These are phyloP conservation scores for Mycteria americana DNA, from an alignment of 2,797 vertebrate genomes.

Conservation along the genomic window DNA sequence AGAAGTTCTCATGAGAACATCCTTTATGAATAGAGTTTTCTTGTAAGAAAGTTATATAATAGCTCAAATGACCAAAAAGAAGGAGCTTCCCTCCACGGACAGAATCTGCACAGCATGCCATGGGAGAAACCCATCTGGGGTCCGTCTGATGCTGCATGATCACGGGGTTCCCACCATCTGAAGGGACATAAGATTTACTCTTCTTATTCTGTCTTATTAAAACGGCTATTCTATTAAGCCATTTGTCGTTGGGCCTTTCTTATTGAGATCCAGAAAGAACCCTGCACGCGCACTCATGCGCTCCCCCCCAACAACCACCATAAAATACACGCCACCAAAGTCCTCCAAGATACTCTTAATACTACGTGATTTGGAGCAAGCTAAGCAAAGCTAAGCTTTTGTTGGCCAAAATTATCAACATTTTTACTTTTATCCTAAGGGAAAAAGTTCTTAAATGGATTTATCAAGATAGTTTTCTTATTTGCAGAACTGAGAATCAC, in stretches of 20 bases:
- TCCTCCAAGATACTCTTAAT: not conserved
- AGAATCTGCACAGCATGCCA: not conserved
- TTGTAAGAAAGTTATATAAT: not conserved
- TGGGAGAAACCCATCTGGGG: not conserved
- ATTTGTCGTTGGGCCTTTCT: not conserved
- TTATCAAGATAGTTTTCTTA: not conserved
- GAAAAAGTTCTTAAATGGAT: not conserved
- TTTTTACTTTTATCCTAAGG: not conserved
- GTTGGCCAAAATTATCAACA: not conserved
- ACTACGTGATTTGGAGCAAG: not conserved
- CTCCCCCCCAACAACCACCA: not conserved
- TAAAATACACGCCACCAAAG: not conserved
- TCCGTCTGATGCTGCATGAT: not conserved
- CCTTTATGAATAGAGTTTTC: not conserved
- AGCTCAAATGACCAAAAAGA: not conserved
- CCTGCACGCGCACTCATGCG: not conserved
- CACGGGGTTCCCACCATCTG: not conserved
- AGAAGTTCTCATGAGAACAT: not conserved
- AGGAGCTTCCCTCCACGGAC: not conserved
- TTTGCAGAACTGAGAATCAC: not conserved
- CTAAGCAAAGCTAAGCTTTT: not conserved
- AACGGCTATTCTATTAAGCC: not conserved
- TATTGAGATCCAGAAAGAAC: not conserved
- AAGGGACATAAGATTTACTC: not conserved
- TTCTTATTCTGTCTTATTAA: not conserved